Evolutionary conservation across 2,888 invertebrate species (phyloP), one percentile per base, ranked within the genome.

Genomic region (Geotrupes spiniger): DNA sequence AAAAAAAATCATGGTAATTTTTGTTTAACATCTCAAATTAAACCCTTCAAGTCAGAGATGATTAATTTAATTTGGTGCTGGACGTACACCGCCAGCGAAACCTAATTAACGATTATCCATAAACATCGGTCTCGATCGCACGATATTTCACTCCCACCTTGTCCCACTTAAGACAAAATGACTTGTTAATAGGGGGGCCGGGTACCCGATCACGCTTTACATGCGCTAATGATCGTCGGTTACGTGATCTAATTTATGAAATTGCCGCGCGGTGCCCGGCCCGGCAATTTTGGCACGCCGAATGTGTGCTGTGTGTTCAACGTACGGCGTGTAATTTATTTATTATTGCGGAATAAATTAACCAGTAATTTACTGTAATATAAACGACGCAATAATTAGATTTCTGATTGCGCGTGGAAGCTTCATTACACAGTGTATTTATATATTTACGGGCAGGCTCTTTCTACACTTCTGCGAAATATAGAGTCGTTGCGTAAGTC

Each of bases 201-300:
- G 40, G 37, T 27, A 39, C 41, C 31, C 25, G 42, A 50, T 50
- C 50, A 45, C 50, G 50, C 46, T 27, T 46, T 38, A 41, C 51
- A 54, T 49, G 41, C 50, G 49, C 52, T 58, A 58, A 58, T 58
- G 56, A 56, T 51, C 53, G 52, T 36, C 40, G 44, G 46, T 54
- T 56, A 58, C 58, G 58, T 58, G 58, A 58, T 56, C 56, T 56
- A 51, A 58, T 58, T 58, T 58, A 53, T 50, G 45, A 56, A 58
- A 53, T 55, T 52, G 46, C 50, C 42, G 46, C 40, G 31, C 39
- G 36, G 36, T 36, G 40, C 36, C 26, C 28, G 17, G 42, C 37
- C n/a, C 36, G 49, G 50, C 46, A 47, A 45, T 51, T 54, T 54
- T 46, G 49, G 50, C 43, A 49, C 51, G 47, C 46, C 50, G 43